phyloP scores from a whole-genome alignment of 1,140 invertebrate genomes.

The Hirudo medicinalis region DNA sequence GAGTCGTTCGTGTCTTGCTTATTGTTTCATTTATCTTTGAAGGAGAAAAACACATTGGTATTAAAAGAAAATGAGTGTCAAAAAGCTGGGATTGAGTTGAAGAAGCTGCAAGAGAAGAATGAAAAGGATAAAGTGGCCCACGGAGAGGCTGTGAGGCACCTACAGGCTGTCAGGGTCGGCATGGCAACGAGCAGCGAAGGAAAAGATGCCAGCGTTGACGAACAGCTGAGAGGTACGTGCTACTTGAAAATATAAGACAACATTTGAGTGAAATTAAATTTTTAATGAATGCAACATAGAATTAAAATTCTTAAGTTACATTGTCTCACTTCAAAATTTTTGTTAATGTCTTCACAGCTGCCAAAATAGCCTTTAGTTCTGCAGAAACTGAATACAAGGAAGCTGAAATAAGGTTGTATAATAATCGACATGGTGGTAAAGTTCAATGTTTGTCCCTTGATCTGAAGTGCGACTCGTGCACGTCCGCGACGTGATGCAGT shows the following conservation, averaged over 20 bases:
- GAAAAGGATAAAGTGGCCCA: conserved; percentile 54
- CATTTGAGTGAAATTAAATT: too few relatives aligned
- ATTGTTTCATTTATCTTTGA: conserved; percentile 9
- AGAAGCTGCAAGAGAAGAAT: conserved; percentile 55
- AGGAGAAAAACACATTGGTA: conserved; percentile 53
- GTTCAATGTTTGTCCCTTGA: too few relatives aligned
- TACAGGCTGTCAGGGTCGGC: conserved; percentile 69
- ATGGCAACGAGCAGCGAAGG: conserved; percentile 65
- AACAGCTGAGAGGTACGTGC: conserved; percentile 64
- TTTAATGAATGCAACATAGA: too few relatives aligned
- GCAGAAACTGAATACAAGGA: conserved; percentile 68
- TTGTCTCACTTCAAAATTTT: background rate
- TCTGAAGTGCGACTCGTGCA: too few relatives aligned
- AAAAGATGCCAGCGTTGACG: conserved; percentile 67
- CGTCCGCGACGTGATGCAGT: background rate
- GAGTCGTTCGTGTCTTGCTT: conserved; percentile 16
- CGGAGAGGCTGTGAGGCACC: conserved; percentile 58
- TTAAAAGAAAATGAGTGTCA: conserved; percentile 55
- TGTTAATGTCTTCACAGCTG: conserved; percentile 45
- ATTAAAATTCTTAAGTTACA: too few relatives aligned
- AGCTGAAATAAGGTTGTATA: conserved; percentile 53
- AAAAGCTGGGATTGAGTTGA: conserved; percentile 55
- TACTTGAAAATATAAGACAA: too few relatives aligned
- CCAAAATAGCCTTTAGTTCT: conserved; percentile 58
- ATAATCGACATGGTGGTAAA: too few relatives aligned